Base-by-base conservation (phyloP, 2,797 vertebrate species). In the Phoxinus dragarum region DNA sequence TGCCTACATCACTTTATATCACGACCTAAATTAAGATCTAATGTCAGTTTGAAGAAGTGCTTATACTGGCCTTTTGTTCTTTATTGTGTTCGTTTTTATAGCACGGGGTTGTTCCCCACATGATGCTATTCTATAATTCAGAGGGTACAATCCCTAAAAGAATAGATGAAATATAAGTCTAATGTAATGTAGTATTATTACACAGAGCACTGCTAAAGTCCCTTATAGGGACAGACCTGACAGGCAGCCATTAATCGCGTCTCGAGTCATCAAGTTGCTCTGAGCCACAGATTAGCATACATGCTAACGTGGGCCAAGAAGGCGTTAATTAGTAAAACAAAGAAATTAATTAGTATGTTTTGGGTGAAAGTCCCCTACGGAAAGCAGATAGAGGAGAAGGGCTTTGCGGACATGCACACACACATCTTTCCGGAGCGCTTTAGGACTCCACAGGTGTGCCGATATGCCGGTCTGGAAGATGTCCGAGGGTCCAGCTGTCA, bases 371-470 rank as follows among this genome's bases (percentile, higher is more conserved):
- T 84, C 64, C 44, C 80, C 38, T 38, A 81, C 54, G 38, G 84
- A 67, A 80, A 73, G 67, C 34, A 19, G n/a, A 56, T 27, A 72
- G 49, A 81, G 16, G 34, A 71, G 27, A 82, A 56, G 3, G 36
- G 23, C 34, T 81, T 40, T 31, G 40, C 12, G 23, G 23, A 74
- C 49, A 77, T 34, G 17, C 82, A 67, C 36, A 56, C 52, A 76
- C 67, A 56, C 4, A 3, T 54, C 19, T 61, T 88, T 78, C 40
- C 52, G 47, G 88, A 91, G 90, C 92, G 90, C 91, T 89, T 91
- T 90, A 88, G 72, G 76, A 90, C 89, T 92, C 94, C 92, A 95
- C 94, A 95, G 94, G 94, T 95, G 93, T 91, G 90, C 91, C 91
- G 93, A 93, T 91, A 93, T 93, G 92, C 91, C 93, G 86, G 84